A percentile compares a stretch with the other conserved stretches of the same genome.
Evolutionary conservation across 1,140 invertebrate genomes (phyloP).

Genomic region (Adelges cooleyi): DNA sequence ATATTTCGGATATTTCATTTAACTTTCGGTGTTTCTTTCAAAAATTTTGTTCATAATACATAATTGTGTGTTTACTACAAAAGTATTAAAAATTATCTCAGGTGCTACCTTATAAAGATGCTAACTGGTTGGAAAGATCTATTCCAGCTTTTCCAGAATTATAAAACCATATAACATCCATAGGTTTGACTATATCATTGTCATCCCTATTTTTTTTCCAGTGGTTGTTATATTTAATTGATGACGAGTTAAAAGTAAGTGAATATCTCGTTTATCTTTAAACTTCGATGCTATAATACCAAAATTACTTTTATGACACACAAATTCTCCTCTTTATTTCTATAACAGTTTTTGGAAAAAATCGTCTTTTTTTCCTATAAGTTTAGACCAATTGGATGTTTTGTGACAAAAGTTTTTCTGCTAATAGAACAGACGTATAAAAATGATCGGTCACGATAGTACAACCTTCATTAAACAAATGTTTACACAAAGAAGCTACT

Average conservation of each 20-base stretch:
- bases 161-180: not conserved
- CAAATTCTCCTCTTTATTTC: not conserved
- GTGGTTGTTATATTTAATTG: not conserved
- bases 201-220: slow-evolving; percentile 28
- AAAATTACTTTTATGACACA: slow-evolving; percentile 29
- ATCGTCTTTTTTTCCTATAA: slow-evolving; percentile 28
- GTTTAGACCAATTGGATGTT: slow-evolving; percentile 36
- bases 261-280: slow-evolving; percentile 34
- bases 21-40: slow-evolving; percentile 1
- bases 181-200: slow-evolving; percentile 5
- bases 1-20: too few species aligned
- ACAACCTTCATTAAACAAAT: slow-evolving; percentile 36
- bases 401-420: slow-evolving; percentile 34
- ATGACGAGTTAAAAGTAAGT: slow-evolving; percentile 33
- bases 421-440: slow-evolving; percentile 37
- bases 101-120: not conserved
- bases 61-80: not conserved
- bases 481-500: slow-evolving; percentile 30
- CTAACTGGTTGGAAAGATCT: slow-evolving; percentile 13
- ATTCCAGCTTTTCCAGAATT: slow-evolving; percentile 16
- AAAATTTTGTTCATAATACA: too few species aligned
- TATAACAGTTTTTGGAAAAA: too few species aligned
- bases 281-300: slow-evolving; percentile 32
- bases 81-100: slow-evolving; percentile 3
- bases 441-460: slow-evolving; percentile 40